Percentiles rank a stretch among this genome's conserved stretches.
phyloP scores from a whole-genome alignment of 2,888 invertebrate genomes.

The Aelia acuminata region DNA sequence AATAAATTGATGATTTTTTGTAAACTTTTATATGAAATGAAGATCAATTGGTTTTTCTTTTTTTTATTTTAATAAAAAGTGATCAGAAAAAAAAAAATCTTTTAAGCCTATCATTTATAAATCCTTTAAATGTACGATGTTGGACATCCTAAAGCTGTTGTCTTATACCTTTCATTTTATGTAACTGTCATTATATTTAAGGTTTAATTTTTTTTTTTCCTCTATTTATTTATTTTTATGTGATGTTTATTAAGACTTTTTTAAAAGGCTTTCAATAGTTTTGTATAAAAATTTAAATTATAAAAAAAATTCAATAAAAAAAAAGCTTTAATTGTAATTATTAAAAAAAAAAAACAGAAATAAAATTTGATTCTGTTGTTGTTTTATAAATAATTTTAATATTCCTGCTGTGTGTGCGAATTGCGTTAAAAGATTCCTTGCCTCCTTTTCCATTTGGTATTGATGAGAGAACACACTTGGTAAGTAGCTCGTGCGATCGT shows the following conservation, averaged over 20 bases:
- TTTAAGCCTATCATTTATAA: neutral
- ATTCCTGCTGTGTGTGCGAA: neutral
- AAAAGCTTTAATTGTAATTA: conserved; percentile 44
- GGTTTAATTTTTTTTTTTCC: neutral
- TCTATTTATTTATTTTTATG: conserved; percentile 33
- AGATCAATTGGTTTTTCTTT: conserved; percentile 13
- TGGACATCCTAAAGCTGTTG: neutral
- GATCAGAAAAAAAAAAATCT: neutral
- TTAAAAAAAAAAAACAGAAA: conserved; percentile 16
- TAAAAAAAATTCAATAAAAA: neutral
- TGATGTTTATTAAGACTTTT: conserved; percentile 42
- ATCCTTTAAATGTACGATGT: neutral
- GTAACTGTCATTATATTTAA: neutral
- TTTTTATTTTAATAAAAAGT: conserved; percentile 24
- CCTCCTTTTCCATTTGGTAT: too few species aligned
- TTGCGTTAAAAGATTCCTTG: neutral
- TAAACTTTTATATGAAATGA: neutral
- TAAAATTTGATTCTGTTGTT: conserved; percentile 41
- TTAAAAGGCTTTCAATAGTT: conserved; percentile 46
- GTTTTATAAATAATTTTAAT: conserved; percentile 1
- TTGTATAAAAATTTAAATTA: conserved; percentile 38
- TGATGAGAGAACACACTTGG: too few species aligned
- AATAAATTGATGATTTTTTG: conserved; percentile 30
- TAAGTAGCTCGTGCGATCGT: too few species aligned
- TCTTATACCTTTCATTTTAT: neutral